Evolutionary conservation across 64 coral and sea anemone species (phyloP), one percentile per base, ranked within the genome.

Genomic region (Dendrophyllia cribrosa): DNA sequence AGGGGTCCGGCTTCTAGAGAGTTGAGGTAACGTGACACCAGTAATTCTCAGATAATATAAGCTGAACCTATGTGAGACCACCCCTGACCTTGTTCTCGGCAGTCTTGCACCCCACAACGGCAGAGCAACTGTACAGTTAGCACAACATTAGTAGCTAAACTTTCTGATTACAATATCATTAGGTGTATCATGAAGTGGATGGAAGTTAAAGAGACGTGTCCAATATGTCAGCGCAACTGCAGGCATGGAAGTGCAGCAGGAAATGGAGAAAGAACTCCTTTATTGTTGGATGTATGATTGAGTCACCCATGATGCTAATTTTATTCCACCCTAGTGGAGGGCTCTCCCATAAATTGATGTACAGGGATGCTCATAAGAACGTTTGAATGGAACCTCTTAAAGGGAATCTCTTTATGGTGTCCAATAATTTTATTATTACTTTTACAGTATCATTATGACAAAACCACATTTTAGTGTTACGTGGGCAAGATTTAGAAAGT

Each of bases 141-240:
- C n/a, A 44, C 43, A 72, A 72, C 16, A 7, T 72, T 72, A 21
- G 43, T 24, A 43, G 46, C 26, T 76, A 46, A 17, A 26, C 14
- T 58, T 53, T 64, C 9, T 66, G 58, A 51, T 81, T 86, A 23
- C n/a, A n/a, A n/a, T n/a, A n/a, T n/a, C 78, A 69, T 63, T 81
- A 97, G 95, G 59, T 97, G 95, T 87, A 97, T 97, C 51, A 94
- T 97, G 95, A 94, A 97, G 90, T 97, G 95, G 95, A 72, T 97
- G 58, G 95, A 97, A 71, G 74, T 97, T 17, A 93, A 90, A 72
- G 89, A 74, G 51, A 87, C 82, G 19, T 97, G 95, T 87, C 95
- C 95, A 1, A 94, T 97, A 56, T 97, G 95, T 83, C 95, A 94
- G 12, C 44, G 88, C 3, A 91, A 90, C 19, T 84, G 46, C 50